phyloP scores from a whole-genome alignment of 2,888 invertebrate species.

The Polydrusus pterygomalis region DNA sequence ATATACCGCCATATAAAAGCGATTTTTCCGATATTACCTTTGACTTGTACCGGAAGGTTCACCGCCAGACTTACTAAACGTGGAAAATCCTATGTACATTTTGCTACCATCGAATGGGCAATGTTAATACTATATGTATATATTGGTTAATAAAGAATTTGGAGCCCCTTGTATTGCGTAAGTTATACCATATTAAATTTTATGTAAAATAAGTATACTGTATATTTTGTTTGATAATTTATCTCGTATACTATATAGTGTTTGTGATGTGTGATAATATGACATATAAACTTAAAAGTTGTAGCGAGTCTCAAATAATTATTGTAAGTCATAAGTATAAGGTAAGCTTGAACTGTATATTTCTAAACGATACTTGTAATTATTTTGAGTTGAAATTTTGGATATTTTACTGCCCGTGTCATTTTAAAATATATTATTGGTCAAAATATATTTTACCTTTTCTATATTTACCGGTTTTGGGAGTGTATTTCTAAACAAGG shows the following conservation, averaged over 20 bases:
- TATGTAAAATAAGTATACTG: slow-evolving; percentile 16
- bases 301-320: slow-evolving; percentile 12
- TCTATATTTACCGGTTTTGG: too few species aligned
- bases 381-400: neutral
- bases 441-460: too few species aligned
- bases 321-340: slow-evolving; percentile 16
- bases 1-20: too few species aligned
- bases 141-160: neutral
- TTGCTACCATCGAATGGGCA: too few species aligned
- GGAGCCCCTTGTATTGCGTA: neutral
- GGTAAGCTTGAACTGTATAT: slow-evolving; percentile 7
- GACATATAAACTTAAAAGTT: slow-evolving; percentile 36
- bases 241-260: slow-evolving; percentile 38
- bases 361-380: neutral
- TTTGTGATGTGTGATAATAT: slow-evolving; percentile 50
- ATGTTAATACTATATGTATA: too few species aligned
- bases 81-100: too few species aligned
- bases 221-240: slow-evolving; percentile 42
- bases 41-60: too few species aligned
- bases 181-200: neutral
- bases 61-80: too few species aligned
- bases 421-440: too few species aligned
- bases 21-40: too few species aligned
- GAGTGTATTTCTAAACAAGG: too few species aligned
- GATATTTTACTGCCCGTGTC: neutral